Evolutionary conservation across 2,888 invertebrate species (phyloP).

Genomic region (Drosophila quinaria): DNA sequence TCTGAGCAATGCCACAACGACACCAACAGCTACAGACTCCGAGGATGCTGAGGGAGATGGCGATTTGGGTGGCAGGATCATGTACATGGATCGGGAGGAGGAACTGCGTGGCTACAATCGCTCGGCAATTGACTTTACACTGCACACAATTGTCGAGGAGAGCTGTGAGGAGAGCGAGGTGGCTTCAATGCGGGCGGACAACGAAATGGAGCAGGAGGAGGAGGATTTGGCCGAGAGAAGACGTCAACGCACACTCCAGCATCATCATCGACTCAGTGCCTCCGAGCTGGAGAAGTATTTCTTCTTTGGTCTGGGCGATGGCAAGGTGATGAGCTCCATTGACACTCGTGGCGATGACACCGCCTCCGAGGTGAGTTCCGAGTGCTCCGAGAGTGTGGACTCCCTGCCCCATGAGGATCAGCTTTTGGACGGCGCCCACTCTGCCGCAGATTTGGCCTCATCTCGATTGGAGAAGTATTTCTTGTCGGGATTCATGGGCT

Average conservation of each 20-base stretch:
- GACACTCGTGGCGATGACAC: conserved; percentile 88
- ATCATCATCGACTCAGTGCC: conserved; percentile 89
- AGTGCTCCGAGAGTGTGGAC: conserved; percentile 93
- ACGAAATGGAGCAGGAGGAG: conserved; percentile 62
- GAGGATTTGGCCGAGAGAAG: conserved; percentile 83
- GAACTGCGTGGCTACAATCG: conserved; percentile 94
- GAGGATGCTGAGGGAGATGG: conserved; percentile 85
- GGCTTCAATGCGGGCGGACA: conserved; percentile 87
- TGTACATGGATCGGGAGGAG: conserved; percentile 91
- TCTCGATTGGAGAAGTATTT: conserved; percentile 96
- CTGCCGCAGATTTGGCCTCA: conserved; percentile 92
- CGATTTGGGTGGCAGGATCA: conserved; percentile 83
- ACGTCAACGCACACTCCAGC: conserved; percentile 83
- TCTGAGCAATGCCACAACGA: conserved; percentile 85
- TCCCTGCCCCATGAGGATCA: conserved; percentile 88
- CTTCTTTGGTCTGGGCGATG: conserved; percentile 94
- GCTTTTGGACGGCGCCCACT: conserved; percentile 86
- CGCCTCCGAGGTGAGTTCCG: conserved; percentile 93
- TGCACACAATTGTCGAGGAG: conserved; percentile 97
- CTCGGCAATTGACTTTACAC: conserved; percentile 93
- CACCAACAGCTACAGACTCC: conserved; percentile 83
- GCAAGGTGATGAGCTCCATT: conserved; percentile 86
- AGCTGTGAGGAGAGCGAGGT: conserved; percentile 97
- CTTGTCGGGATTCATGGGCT: conserved; percentile 93
- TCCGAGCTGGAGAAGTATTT: conserved; percentile 96